Base-by-base conservation (phyloP, 1,140 invertebrate species). In the Euwallacea similis region DNA sequence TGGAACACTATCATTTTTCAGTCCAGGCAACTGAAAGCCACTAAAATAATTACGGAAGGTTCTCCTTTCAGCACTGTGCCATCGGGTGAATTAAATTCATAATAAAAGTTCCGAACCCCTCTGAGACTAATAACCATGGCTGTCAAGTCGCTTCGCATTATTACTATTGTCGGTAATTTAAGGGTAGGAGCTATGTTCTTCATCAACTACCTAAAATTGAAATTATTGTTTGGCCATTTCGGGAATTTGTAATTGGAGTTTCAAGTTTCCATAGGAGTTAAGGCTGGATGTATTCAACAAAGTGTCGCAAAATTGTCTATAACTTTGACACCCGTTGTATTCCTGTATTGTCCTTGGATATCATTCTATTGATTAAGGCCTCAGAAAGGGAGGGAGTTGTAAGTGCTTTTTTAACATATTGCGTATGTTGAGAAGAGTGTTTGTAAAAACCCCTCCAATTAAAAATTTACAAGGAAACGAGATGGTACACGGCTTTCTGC, bases 221-320 rank as follows among this genome's bases (percentile, higher is more conserved):
- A 56, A 56, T 56, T 56, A 56, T 56, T 56, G 54, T 56, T 56
- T 16, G 54, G 54, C 54, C 11, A 56, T 56, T 56, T 15, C 54
- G 8, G 16, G 54, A 56, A 8, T 56, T 56, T 21, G 16, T 56
- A 56, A 56, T 56, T 56, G 54, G 54, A 56, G 54, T 56, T 56
- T 56, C 54, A 56, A 56, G 54, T 56, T 56, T 56, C 54, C 16
- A 15, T 56, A 56, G 54, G 54, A 56, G 46, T 50, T 50, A 13
- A 50, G 16, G 16, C 16, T 56, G 16, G 54, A 56, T 56, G 54
- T 56, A 13, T 50, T 50, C 46, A 50, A 50, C 46, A 50, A 50
- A 50, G 46, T 50, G 46, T 50, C 46, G 9, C 46, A 50, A 50
- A 50, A 50, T 13, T 50, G 46, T 50, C 46, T 50, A 50, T 50